Conservation (phyloP, 1,140 invertebrate genomes). For the Lepidurus apus region DNA sequence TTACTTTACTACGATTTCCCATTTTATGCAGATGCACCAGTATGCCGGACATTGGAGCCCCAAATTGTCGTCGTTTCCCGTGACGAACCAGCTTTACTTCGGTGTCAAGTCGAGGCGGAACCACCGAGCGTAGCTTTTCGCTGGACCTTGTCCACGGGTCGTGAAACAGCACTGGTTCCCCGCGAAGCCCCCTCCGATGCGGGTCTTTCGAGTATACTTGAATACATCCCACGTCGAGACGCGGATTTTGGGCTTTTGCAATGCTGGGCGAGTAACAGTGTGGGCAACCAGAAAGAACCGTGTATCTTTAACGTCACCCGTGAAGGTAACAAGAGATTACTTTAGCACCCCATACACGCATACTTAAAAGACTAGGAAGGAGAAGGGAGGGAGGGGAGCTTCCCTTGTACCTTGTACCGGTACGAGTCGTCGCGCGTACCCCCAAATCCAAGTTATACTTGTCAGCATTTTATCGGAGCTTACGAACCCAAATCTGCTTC, state of each 20-base stretch:
- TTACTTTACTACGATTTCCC: neutral
- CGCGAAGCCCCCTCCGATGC: slow-evolving; percentile 30
- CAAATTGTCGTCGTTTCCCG: slow-evolving; percentile 28
- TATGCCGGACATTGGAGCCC: slow-evolving; percentile 28
- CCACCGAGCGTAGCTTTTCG: slow-evolving; percentile 38
- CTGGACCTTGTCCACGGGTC: slow-evolving; percentile 37
- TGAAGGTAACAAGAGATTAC: slow-evolving; percentile 32
- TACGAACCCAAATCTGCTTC: neutral
- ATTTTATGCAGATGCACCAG: slow-evolving; percentile 30
- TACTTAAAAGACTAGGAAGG: neutral
- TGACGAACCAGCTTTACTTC: slow-evolving; percentile 25
- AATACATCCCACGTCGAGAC: slow-evolving; percentile 56
- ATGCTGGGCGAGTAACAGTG: slow-evolving; percentile 77
- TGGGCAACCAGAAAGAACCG: slow-evolving; percentile 70
- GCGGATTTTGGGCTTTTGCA: slow-evolving; percentile 72
- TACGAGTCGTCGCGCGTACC: neutral
- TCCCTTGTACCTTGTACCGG: neutral
- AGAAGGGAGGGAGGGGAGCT: neutral
- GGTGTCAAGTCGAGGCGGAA: slow-evolving; percentile 38
- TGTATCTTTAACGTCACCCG: slow-evolving; percentile 71
- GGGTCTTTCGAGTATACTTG: slow-evolving; percentile 61
- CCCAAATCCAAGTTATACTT: neutral
- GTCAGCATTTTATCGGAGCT: neutral
- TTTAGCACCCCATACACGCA: slow-evolving; percentile 6
- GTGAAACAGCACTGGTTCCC: slow-evolving; percentile 32